phyloP scores from a whole-genome alignment of 2,797 vertebrate species.

The Agapornis canus region DNA sequence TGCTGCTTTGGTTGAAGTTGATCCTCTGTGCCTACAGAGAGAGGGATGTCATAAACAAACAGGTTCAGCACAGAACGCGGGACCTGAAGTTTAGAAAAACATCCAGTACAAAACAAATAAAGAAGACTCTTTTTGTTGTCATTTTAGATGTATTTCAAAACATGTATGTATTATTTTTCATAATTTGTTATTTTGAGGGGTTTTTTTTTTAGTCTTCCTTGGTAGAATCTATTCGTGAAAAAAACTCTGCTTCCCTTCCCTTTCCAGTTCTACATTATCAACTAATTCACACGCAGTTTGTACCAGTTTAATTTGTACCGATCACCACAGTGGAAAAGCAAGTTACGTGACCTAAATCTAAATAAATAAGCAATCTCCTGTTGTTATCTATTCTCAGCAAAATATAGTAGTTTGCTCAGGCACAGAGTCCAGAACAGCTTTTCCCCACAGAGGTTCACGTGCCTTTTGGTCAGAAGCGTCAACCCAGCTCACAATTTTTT shows the following conservation, averaged over 20 bases:
- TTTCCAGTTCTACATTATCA: background rate
- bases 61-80: background rate
- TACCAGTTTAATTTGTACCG: background rate
- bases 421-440: constrained; percentile 4
- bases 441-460: background rate
- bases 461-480: background rate
- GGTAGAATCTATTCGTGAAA: background rate
- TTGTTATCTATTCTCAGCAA: background rate
- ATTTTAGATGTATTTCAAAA: background rate
- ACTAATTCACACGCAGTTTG: background rate
- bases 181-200: background rate
- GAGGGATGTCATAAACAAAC: background rate
- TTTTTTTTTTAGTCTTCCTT: background rate
- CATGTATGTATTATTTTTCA: background rate
- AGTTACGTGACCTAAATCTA: background rate
- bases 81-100: background rate
- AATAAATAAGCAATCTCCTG: background rate
- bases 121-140: background rate
- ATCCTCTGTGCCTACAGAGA: background rate
- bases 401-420: background rate
- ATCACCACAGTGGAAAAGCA: background rate
- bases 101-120: background rate
- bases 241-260: background rate
- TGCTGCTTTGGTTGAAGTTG: fast-evolving
- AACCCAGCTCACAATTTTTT: background rate